These are phyloP conservation scores for Andrena cerasifolii DNA, from an alignment of 1,140 invertebrate species.

Conservation along the genomic window DNA sequence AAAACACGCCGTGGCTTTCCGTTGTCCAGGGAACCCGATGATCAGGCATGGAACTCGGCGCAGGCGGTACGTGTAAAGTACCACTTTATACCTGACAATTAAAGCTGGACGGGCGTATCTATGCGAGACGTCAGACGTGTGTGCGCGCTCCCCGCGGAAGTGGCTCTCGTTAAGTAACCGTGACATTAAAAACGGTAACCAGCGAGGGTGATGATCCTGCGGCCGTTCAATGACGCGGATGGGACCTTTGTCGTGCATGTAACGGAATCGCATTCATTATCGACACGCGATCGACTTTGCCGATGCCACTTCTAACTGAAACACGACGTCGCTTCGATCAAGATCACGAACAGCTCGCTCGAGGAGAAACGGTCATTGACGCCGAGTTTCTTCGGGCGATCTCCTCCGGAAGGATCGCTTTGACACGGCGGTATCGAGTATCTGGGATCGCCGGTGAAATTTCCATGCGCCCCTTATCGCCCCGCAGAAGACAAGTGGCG, in stretches of 20 bases:
- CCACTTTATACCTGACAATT: too few species aligned
- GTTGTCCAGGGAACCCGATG: background rate
- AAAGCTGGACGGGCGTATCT: too few species aligned
- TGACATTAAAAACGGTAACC: background rate
- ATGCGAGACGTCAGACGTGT: too few species aligned
- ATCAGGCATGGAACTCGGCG: too few species aligned
- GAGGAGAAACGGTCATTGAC: slow-evolving; percentile 47
- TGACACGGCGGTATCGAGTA: slow-evolving; percentile 54
- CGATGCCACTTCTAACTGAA: slow-evolving; percentile 54
- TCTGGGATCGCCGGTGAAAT: slow-evolving; percentile 55
- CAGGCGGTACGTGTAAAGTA: too few species aligned
- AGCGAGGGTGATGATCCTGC: background rate
- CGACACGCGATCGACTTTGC: slow-evolving; percentile 67
- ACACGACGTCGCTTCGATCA: slow-evolving; percentile 30
- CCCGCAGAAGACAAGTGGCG: background rate
- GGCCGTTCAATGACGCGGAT: background rate
- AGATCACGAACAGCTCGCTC: slow-evolving; percentile 12
- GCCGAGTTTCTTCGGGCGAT: slow-evolving; percentile 26
- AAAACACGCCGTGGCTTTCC: background rate
- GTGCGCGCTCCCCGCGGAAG: background rate
- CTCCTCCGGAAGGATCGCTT: slow-evolving; percentile 59
- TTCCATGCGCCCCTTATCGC: slow-evolving; percentile 14
- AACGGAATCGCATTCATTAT: slow-evolving; percentile 74
- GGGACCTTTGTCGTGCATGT: slow-evolving; percentile 32
- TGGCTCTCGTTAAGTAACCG: too few species aligned